Evolutionary conservation across 2,888 invertebrate species (phyloP).

Genomic region (Petrolisthes cinctipes): DNA sequence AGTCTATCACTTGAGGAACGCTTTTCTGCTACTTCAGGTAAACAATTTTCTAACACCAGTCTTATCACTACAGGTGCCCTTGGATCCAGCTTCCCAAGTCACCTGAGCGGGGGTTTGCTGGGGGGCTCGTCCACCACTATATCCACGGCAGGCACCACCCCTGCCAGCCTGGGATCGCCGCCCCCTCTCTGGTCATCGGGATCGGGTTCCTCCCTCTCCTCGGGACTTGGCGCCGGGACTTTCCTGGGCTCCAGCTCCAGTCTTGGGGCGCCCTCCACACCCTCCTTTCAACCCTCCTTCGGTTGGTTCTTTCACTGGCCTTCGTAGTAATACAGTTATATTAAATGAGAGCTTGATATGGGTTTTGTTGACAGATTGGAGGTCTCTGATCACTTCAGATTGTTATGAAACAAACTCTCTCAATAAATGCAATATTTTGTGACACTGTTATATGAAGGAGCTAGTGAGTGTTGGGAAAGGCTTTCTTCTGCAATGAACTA

Average conservation of each 20-base stretch:
- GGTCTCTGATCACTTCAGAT: too few species aligned
- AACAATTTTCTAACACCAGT: not conserved
- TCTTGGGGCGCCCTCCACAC: conserved; percentile 34
- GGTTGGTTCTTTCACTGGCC: conserved; percentile 14
- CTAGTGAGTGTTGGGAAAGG: too few species aligned
- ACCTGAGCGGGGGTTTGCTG: conserved; percentile 41
- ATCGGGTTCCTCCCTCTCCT: not conserved
- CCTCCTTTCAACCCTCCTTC: conserved; percentile 46
- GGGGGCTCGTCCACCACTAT: conserved; percentile 41
- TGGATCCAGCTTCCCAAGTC: conserved; percentile 37
- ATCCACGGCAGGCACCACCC: conserved; percentile 40
- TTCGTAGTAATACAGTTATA: too few species aligned
- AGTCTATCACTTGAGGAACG: too few species aligned
- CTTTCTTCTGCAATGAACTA: too few species aligned
- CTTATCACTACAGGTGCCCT: conserved; percentile 34
- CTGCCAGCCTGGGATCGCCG: conserved; percentile 37
- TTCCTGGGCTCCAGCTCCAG: conserved; percentile 41
- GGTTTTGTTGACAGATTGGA: too few species aligned
- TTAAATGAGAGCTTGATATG: too few species aligned
- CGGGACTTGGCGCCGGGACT: conserved; percentile 33
- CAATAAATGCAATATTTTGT: too few species aligned
- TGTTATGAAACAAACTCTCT: too few species aligned
- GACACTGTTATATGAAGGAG: too few species aligned
- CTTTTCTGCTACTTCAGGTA: too few species aligned
- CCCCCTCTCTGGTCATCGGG: conserved; percentile 44